Conservation (phyloP, 2,113 vertebrate species). For the Herpetotheres cachinnans region DNA sequence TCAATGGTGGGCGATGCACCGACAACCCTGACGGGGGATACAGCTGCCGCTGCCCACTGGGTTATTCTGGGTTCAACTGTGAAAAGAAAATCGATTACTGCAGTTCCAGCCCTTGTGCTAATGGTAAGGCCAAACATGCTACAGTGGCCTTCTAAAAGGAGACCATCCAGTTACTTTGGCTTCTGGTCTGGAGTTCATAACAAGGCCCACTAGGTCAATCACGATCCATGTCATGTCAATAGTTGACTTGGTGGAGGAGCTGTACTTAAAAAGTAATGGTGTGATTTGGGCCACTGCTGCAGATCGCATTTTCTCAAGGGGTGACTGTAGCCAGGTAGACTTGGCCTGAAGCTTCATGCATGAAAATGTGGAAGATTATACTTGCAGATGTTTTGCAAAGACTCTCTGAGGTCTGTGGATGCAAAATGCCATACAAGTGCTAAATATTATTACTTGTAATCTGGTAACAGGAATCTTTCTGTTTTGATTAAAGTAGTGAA, state of each 20-base stretch:
- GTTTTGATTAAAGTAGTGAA: neutral
- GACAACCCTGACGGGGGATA: slow-evolving; percentile 94
- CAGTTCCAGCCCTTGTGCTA: slow-evolving; percentile 90
- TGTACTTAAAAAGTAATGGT: neutral
- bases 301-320: neutral
- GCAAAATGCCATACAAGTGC: neutral
- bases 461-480: neutral
- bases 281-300: neutral
- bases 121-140: slow-evolving; percentile 77
- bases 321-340: neutral
- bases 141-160: neutral
- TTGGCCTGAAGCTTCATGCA: neutral
- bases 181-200: neutral
- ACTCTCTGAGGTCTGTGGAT: neutral
- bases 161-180: neutral
- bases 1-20: slow-evolving; percentile 86
- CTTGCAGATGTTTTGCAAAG: neutral
- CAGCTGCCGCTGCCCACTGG: slow-evolving; percentile 86
- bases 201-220: neutral
- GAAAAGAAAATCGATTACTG: slow-evolving; percentile 97
- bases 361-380: neutral
- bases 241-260: neutral
- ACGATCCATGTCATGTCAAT: neutral
- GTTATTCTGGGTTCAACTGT: slow-evolving; percentile 96
- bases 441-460: neutral